Evolutionary conservation across 2,797 vertebrate genomes (phyloP), one percentile per base, ranked within the genome.

Genomic region (Spinibarbus caldwelli): DNA sequence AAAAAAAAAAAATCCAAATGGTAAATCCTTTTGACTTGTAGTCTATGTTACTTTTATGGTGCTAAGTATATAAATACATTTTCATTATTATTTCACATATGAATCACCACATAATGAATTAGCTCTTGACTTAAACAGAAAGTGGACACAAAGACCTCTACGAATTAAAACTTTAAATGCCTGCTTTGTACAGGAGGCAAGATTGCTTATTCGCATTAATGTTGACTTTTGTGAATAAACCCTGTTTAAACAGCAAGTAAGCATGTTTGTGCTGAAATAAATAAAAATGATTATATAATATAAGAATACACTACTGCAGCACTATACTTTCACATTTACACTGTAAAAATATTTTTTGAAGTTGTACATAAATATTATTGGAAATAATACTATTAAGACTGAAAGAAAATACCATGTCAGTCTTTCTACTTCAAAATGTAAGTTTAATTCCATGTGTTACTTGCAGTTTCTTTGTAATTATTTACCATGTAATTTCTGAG

Each of bases 151-250:
- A 62, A 59, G 21, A 3, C 26, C 4, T 59, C 1, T 59, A 59
- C 12, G 8, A 31, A 29, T 17, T 47, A 29, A 36, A 11, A 38
- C 2, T 12, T 5, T 0, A 2, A 36, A 2, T 0, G 1, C 5
- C 36, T 41, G 38, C 67, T n/a, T 36, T 52, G 49, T 6, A 52
- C 49, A 52, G 49, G 15, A 17, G 52, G 52, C 21, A 23, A 8
- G 49, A 54, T 54, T 8, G 19, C 49, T 21, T 54, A 11, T 3
- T 34, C 12, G n/a, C 26, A 19, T 29, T 26, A 15, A 71, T 26
- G 6, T 8, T 43, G 12, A 72, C 41, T 29, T 72, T 11, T 49
- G 45, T 6, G 17, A 73, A 47, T 47, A 31, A 11, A 49, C 4
- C 5, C 26, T 26, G 45, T 45, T 19, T 34, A 47, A 17, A 29